phyloP scores from a whole-genome alignment of 2,113 vertebrate species.

The Drymodes brunneopygia region DNA sequence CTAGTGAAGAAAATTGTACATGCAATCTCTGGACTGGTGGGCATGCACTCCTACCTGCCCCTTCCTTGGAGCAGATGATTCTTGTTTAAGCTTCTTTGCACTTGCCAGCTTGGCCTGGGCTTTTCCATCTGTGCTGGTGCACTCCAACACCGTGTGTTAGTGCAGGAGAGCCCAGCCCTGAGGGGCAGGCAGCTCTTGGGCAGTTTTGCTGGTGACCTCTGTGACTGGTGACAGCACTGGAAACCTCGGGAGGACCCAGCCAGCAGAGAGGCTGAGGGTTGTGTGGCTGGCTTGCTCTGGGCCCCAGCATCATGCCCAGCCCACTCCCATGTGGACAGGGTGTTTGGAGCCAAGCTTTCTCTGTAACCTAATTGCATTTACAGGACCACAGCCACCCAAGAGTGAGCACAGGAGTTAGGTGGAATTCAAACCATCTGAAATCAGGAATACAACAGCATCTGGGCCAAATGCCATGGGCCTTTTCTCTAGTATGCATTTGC shows the following conservation, averaged over 20 bases:
- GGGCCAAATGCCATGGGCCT: neutral
- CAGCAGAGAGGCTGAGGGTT: neutral
- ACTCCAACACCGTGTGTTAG: accelerated
- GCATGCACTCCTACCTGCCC: neutral
- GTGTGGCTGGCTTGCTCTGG: neutral
- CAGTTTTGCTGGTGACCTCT: neutral
- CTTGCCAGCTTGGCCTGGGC: neutral
- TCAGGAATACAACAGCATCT: neutral
- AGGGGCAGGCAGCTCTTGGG: neutral
- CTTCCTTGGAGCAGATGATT: neutral
- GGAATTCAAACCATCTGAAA: neutral
- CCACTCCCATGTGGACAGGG: neutral
- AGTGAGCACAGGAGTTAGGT: neutral
- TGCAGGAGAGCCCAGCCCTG: neutral
- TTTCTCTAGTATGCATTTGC: neutral
- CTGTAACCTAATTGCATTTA: neutral
- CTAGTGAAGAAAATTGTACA: neutral
- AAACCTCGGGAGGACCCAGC: neutral
- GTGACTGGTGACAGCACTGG: neutral
- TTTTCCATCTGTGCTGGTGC: neutral
- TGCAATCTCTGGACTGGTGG: neutral
- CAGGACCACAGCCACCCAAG: neutral
- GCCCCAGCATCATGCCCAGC: neutral
- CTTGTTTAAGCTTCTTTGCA: neutral
- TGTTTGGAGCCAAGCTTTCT: neutral